phyloP scores from a whole-genome alignment of 2,113 vertebrate genomes.

The Barbus barbus region DNA sequence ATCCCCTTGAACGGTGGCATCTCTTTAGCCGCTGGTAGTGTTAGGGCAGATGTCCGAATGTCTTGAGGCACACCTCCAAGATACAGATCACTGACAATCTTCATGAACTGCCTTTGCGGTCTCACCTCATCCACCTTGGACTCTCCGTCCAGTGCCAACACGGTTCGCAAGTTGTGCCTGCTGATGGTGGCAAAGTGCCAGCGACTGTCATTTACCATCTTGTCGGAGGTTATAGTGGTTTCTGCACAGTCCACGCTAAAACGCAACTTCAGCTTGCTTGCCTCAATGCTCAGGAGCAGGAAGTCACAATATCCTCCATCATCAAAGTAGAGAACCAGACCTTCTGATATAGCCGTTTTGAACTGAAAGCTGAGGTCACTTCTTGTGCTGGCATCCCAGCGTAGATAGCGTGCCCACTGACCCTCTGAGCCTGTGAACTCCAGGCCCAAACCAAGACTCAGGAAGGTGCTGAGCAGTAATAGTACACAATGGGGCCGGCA shows the following conservation, averaged over 20 bases:
- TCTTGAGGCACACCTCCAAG: slow-evolving; percentile 89
- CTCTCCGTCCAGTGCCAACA: slow-evolving; percentile 85
- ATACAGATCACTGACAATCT: slow-evolving; percentile 94
- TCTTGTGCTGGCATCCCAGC: slow-evolving; percentile 93
- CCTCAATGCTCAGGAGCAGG: slow-evolving; percentile 83
- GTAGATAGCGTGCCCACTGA: slow-evolving; percentile 95
- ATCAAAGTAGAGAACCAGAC: slow-evolving; percentile 92
- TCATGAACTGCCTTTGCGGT: slow-evolving; percentile 90
- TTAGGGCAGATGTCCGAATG: slow-evolving; percentile 87
- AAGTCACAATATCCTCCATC: slow-evolving; percentile 96
- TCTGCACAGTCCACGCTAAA: slow-evolving; percentile 94
- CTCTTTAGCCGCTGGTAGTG: slow-evolving; percentile 82
- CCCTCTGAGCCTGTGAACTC: slow-evolving; percentile 92
- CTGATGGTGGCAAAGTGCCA: slow-evolving; percentile 93
- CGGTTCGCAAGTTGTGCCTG: slow-evolving; percentile 84
- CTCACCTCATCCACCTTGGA: slow-evolving; percentile 83
- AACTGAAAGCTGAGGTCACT: slow-evolving; percentile 95
- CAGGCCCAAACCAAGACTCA: slow-evolving; percentile 83
- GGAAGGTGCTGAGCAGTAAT: slow-evolving; percentile 81
- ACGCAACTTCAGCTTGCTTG: slow-evolving; percentile 85
- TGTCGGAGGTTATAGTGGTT: slow-evolving; percentile 81
- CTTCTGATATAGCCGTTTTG: slow-evolving; percentile 88
- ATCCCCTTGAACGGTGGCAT: slow-evolving; percentile 87
- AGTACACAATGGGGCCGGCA: slow-evolving; percentile 79
- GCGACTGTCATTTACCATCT: slow-evolving; percentile 87